Evolutionary conservation across 2,113 vertebrate genomes (phyloP), one percentile per base, ranked within the genome.

Genomic region (Aleadryas rufinucha): DNA sequence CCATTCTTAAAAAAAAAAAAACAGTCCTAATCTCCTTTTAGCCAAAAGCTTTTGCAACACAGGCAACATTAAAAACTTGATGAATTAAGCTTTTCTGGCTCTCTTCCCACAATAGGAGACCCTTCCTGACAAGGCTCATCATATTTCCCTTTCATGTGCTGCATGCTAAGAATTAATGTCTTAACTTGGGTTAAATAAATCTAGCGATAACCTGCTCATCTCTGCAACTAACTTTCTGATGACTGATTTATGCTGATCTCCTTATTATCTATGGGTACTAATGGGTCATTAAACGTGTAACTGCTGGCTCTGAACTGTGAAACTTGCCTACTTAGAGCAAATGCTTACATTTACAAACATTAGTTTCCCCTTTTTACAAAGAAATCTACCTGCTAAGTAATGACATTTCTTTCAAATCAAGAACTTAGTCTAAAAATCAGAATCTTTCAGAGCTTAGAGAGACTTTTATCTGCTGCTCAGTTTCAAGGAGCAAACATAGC

Each of bases 151-250:
- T 97, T 97, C 92, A 79, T 95, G 93, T 96, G 66, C 89, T 74
- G 79, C 95, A 91, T 45, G 95, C 57, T 92, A 94, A 94, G 95
- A 95, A 97, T 95, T 95, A 97, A 97, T 89, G 93, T 96, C 93
- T 97, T 93, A 92, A 95, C 91, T 92, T 78, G 90, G 75, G 96
- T 95, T 97, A 97, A 98, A 96, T 90, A 95, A 95, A 96, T 97
- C 95, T 94, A 91, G 92, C 9, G 86, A 95, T 95, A 96, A 95
- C 94, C 87, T 87, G 84, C 90, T 96, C 96, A 86, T 97, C 94
- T 95, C 91, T 89, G 92, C 31, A 97, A 85, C 81, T 60, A 66
- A 47, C 61, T 94, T 96, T 86, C 89, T 91, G 57, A 88, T 56
- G 82, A 65, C 79, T 96, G 83, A 71, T 87, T 80, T 93, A 89